These are phyloP conservation scores for Diadophis punctatus DNA, from an alignment of 2,113 vertebrate genomes.

Conservation along the genomic window DNA sequence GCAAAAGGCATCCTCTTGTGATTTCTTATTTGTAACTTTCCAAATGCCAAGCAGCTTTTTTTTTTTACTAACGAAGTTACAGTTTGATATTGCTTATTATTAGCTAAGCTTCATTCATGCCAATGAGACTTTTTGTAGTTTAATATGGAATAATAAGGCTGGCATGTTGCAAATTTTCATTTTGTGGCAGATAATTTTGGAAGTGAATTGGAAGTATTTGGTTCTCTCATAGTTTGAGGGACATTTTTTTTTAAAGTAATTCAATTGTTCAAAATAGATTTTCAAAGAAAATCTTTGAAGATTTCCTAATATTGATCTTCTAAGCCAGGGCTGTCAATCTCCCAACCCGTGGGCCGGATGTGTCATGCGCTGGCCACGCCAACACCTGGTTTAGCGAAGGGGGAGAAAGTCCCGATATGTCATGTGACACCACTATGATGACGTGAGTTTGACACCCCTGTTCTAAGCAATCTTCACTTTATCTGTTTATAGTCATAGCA, in stretches of 20 bases:
- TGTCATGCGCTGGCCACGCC: no score
- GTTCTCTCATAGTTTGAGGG: not conserved
- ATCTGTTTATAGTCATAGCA: not conserved
- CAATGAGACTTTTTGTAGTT: accelerated
- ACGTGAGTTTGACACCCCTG: no score
- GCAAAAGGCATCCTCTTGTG: not conserved
- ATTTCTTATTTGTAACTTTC: conserved; percentile 17
- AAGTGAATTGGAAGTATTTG: not conserved
- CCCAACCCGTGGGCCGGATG: no score
- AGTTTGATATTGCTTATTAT: not conserved
- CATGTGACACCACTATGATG: no score
- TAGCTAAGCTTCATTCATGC: not conserved
- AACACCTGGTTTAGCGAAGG: no score
- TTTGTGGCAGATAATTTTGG: not conserved
- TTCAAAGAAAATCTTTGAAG: not conserved
- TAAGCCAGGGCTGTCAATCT: no score
- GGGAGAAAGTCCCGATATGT: no score
- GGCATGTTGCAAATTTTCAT: not conserved
- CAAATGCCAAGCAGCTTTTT: not conserved
- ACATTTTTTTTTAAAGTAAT: not conserved
- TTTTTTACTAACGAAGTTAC: conserved; percentile 8
- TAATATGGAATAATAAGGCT: not conserved
- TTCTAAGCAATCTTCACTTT: not conserved
- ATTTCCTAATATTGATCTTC: not conserved
- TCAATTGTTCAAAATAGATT: not conserved